These are phyloP conservation scores for Canis aureus DNA, from an alignment of 2,113 vertebrate species.

Conservation along the genomic window DNA sequence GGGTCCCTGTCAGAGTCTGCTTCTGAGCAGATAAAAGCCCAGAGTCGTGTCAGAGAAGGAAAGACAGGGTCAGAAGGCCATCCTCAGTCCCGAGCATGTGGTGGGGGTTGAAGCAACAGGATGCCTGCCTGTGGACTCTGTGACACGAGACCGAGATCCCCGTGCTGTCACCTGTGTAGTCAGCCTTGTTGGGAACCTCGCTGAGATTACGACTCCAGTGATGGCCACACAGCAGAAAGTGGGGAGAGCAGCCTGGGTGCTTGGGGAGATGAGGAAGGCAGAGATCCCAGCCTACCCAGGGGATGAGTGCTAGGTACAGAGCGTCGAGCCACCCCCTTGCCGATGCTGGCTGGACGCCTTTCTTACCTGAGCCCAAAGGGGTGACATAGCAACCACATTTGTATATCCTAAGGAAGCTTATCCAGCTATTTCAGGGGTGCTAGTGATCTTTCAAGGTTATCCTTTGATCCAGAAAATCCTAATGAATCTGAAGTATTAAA, in stretches of 20 bases:
- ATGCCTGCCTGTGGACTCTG: rapidly evolving
- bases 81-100: neutral
- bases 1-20: neutral
- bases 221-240: neutral
- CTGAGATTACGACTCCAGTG: neutral
- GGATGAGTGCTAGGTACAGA: rapidly evolving
- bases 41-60: neutral
- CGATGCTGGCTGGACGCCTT: neutral
- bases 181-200: neutral
- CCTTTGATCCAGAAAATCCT: neutral
- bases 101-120: neutral
- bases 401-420: neutral
- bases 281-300: neutral
- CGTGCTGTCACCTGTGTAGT: neutral
- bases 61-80: rapidly evolving
- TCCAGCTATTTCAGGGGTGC: neutral
- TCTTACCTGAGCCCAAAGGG: neutral
- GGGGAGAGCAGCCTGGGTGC: neutral
- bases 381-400: rapidly evolving
- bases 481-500: neutral
- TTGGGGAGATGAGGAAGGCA: too few species aligned
- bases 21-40: neutral
- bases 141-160: rapidly evolving
- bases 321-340: rapidly evolving
- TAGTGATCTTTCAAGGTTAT: neutral